These are phyloP conservation scores for Micromussa lordhowensis DNA, from an alignment of 92 coral and sea anemone species.

Conservation along the genomic window DNA sequence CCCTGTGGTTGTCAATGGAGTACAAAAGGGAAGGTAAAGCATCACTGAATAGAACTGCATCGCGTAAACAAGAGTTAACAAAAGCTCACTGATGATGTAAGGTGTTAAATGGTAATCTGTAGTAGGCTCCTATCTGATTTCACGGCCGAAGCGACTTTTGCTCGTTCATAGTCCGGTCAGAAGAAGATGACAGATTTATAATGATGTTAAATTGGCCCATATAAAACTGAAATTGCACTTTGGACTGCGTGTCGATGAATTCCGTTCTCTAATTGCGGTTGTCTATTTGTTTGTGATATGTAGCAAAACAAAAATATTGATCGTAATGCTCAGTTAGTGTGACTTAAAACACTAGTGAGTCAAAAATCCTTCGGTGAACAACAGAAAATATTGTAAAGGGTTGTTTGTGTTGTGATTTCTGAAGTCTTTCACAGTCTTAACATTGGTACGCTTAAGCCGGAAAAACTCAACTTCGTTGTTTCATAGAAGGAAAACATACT, in stretches of 20 bases:
- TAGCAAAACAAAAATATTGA: neutral
- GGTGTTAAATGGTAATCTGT: neutral
- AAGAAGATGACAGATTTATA: neutral
- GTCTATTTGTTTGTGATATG: neutral
- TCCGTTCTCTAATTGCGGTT: neutral
- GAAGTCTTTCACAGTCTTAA: neutral
- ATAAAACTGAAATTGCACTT: neutral
- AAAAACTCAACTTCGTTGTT: neutral
- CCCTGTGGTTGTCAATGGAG: neutral
- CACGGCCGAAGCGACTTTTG: constrained; percentile 3
- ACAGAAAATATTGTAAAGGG: too few relatives aligned
- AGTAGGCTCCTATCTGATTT: neutral
- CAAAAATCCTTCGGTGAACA: neutral
- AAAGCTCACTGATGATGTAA: neutral
- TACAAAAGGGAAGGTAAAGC: neutral
- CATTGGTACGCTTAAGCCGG: neutral
- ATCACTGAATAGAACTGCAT: neutral
- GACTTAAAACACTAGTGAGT: neutral
- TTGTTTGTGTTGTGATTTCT: neutral
- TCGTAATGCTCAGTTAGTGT: neutral
- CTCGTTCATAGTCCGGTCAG: neutral
- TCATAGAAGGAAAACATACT: neutral
- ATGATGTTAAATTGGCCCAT: neutral
- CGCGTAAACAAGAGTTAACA: neutral
- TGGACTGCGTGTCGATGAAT: neutral